A percentile compares a stretch with the other conserved stretches of the same genome.
phyloP scores from a whole-genome alignment of 2,113 vertebrate genomes.

The Oncorhynchus gorbuscha region DNA sequence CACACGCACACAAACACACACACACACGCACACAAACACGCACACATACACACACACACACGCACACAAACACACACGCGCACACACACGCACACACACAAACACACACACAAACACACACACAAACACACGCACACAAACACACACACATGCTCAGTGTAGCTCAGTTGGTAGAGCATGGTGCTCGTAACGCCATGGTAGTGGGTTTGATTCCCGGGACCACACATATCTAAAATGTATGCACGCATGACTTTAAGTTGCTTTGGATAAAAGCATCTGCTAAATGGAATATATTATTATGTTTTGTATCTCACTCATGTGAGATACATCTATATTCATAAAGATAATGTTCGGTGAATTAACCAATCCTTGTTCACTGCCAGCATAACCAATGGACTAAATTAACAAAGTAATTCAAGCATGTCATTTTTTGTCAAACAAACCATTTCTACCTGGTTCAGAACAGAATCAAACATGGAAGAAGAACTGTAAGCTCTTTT shows the following conservation, averaged over 20 bases:
- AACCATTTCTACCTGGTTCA: background rate
- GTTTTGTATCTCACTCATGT: background rate
- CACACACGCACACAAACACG: background rate
- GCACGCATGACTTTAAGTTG: too few species aligned
- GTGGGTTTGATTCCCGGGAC: too few species aligned
- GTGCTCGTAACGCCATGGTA: too few species aligned
- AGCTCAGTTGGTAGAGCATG: background rate
- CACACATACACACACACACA: background rate
- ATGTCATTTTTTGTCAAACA: background rate
- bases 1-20: rapidly evolving
- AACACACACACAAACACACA: too few species aligned
- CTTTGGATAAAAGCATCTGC: background rate
- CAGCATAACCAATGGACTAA: background rate
- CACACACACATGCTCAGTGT: background rate
- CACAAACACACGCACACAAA: too few species aligned
- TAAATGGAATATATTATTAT: too few species aligned
- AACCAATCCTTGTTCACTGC: background rate
- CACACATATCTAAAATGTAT: too few species aligned
- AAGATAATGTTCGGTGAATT: background rate
- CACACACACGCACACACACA: too few species aligned
- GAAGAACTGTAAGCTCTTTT: background rate
- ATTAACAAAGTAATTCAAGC: background rate
- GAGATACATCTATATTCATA: background rate
- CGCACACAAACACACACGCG: rapidly evolving
- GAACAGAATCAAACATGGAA: background rate